Percentiles rank a stretch among this genome's conserved stretches.
Evolutionary conservation across 2,797 vertebrate genomes (phyloP).

Genomic region (Antrozous pallidus): DNA sequence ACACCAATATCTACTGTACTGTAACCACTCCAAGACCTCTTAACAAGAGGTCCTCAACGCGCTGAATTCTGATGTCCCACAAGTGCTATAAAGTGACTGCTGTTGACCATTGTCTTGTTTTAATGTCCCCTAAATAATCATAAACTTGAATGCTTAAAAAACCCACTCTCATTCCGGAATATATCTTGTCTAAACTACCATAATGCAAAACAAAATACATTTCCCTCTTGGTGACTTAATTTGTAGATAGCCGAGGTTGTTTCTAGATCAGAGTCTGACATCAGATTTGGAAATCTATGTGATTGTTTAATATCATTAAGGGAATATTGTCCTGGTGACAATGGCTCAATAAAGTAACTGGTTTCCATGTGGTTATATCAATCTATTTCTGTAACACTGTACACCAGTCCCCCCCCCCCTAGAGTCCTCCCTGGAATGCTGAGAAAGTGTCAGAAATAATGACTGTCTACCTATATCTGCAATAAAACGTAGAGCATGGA

Average conservation of each 20-base stretch:
- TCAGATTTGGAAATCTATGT: slow-evolving; percentile 80
- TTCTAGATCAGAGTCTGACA: slow-evolving; percentile 76
- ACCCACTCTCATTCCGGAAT: slow-evolving; percentile 63
- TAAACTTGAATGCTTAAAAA: slow-evolving; percentile 65
- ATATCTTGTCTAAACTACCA: slow-evolving; percentile 74
- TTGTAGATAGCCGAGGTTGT: slow-evolving; percentile 77
- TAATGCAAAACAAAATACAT: slow-evolving; percentile 76
- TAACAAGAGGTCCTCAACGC: slow-evolving; percentile 30
- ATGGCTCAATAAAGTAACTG: slow-evolving; percentile 81
- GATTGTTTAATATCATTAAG: slow-evolving; percentile 86
- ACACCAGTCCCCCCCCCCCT: slow-evolving; percentile 84
- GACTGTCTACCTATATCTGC: slow-evolving; percentile 89
- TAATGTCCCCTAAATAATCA: slow-evolving; percentile 78
- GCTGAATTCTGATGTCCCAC: slow-evolving; percentile 44
- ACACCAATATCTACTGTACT: background rate
- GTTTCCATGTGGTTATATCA: slow-evolving; percentile 86
- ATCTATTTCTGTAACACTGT: slow-evolving; percentile 85
- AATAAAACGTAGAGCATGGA: slow-evolving; percentile 89
- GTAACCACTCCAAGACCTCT: slow-evolving; percentile 40
- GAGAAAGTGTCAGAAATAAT: slow-evolving; percentile 90
- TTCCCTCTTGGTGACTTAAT: slow-evolving; percentile 81
- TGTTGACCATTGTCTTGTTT: slow-evolving; percentile 77
- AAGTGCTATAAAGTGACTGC: slow-evolving; percentile 68
- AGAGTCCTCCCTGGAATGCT: slow-evolving; percentile 86
- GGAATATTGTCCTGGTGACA: slow-evolving; percentile 85